Evolutionary conservation across 2,113 vertebrate genomes (phyloP).

Genomic region (Petrocephalus microphthalmus): DNA sequence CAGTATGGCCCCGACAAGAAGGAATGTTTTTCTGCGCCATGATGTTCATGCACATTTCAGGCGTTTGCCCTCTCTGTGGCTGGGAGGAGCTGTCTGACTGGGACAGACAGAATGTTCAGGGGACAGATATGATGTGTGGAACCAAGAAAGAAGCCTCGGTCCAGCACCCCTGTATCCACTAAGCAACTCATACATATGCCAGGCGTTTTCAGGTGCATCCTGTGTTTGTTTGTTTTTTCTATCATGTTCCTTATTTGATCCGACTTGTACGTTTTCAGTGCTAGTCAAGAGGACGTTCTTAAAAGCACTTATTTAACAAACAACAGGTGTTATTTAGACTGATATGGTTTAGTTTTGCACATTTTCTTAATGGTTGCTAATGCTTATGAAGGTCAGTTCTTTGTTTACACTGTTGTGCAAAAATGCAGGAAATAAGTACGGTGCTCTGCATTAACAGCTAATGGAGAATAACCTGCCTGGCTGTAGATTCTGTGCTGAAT

Average conservation of each 20-base stretch:
- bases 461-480: slow-evolving; percentile 10
- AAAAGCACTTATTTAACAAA: slow-evolving; percentile 14
- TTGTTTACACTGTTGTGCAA: slow-evolving; percentile 21
- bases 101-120: background rate
- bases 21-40: background rate
- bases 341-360: slow-evolving; percentile 12
- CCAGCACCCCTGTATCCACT: background rate
- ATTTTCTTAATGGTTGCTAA: slow-evolving; percentile 14
- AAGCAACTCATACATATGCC: background rate
- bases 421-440: slow-evolving; percentile 13
- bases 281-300: background rate
- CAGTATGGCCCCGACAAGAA: background rate
- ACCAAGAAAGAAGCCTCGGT: slow-evolving; percentile 4
- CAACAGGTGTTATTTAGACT: slow-evolving; percentile 2
- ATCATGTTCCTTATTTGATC: background rate
- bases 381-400: slow-evolving; percentile 17
- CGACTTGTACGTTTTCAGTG: background rate
- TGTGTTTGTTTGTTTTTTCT: background rate
- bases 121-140: background rate
- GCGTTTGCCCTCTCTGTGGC: background rate
- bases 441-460: slow-evolving; percentile 29
- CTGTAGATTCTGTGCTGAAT: slow-evolving; percentile 25
- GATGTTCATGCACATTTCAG: background rate
- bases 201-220: background rate
- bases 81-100: background rate